Evolutionary conservation across 2,797 vertebrate species (phyloP).

Genomic region (Amphiprion clarkii): DNA sequence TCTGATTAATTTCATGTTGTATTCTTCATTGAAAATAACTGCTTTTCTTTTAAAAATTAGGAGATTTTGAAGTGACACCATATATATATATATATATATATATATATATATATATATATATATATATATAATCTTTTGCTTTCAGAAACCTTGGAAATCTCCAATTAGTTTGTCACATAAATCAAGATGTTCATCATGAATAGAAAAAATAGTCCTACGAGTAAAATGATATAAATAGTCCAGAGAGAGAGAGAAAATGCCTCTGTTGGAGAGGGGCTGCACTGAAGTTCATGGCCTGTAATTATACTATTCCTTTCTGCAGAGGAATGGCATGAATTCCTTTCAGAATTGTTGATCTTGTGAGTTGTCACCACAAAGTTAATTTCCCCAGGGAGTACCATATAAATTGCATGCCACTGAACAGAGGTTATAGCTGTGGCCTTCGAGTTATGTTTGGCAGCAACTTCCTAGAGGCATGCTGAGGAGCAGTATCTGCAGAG

Average conservation of each 20-base stretch:
- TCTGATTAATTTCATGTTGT: too few relatives aligned
- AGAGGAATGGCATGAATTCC: constrained; percentile 75
- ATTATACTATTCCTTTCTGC: constrained; percentile 74
- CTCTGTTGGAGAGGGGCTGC: constrained; percentile 2
- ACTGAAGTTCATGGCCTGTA: constrained; percentile 70
- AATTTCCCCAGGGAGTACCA: constrained; percentile 83
- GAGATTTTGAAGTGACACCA: too few relatives aligned
- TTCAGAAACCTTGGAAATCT: too few relatives aligned
- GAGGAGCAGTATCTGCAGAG: constrained; percentile 27
- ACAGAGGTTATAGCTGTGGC: constrained; percentile 76
- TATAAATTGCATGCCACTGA: constrained; percentile 83
- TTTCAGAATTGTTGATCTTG: constrained; percentile 85
- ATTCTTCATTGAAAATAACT: too few relatives aligned
- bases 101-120: too few relatives aligned
- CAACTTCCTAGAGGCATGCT: constrained; percentile 45
- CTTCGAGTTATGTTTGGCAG: constrained; percentile 74
- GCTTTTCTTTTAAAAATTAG: too few relatives aligned
- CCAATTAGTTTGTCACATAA: not conserved
- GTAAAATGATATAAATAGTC: constrained; percentile 57
- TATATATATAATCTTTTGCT: too few relatives aligned
- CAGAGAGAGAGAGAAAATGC: constrained; percentile 27
- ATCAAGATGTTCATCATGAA: constrained; percentile 4
- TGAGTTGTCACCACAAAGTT: constrained; percentile 85
- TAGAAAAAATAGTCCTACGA: constrained; percentile 17
- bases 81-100: too few relatives aligned